Evolutionary conservation across 1,140 invertebrate genomes (phyloP), one percentile per base, ranked within the genome.

Genomic region (Drosophila murphyi): DNA sequence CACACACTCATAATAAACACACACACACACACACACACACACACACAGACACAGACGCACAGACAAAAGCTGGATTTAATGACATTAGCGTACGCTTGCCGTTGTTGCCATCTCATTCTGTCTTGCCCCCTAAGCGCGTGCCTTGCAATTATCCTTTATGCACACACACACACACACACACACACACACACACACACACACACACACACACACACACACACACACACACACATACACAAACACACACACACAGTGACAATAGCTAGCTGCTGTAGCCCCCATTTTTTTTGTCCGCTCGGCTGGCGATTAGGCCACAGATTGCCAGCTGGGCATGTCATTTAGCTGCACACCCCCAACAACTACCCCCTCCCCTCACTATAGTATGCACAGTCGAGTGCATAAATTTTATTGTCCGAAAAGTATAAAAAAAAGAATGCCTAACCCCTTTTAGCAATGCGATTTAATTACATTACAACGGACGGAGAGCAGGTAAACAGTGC

Each of bases 381-480:
- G 50, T 43, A 28, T 41, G 52, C 51, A 48, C 64, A 67, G 65
- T 45, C 63, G 70, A 87, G 80, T 87, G 83, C 80, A 87, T 88
- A 88, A 80, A 83, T 88, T 87, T 77, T 80, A 88, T 87, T 87
- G 80, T 88, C 52, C 59, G 48, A 86, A 86, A 87, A 55, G 71
- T 52, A 51, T 34, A 52, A 62, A 59, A 59, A 63, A 28, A 54
- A 37, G 5, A 37, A 43, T 10, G 2, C 56, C 70, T 64, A 63
- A 67, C 60, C 83, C 35, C 39, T 70, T 76, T 63, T 63, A 71
- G 74, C 78, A 87, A 76, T 78, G 82, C 82, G 79, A 86, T 85
- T 85, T 86, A 86, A 86, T 86, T 86, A 86, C 82, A 87, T 86
- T 86, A 87, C 34, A 52, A 34, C 32, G 3, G 34, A 28, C 29